Evolutionary conservation across 2,797 vertebrate genomes (phyloP).

Genomic region (Anguilla anguilla): DNA sequence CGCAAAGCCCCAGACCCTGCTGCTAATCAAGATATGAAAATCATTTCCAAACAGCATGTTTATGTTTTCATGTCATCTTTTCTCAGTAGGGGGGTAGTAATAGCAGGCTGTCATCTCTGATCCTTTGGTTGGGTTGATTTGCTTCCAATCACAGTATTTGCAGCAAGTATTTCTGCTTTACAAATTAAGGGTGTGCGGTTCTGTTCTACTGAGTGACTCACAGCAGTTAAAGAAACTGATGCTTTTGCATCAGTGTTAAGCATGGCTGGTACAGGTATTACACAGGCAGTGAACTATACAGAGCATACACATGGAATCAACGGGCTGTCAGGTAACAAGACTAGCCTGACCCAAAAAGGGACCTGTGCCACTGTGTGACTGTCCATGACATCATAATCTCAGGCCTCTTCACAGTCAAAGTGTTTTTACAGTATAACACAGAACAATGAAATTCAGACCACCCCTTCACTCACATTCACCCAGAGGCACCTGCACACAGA

Average conservation of each 20-base stretch:
- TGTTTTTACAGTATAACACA: too few species aligned
- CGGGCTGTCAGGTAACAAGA: not conserved
- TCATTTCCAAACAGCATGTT: slow-evolving; percentile 4
- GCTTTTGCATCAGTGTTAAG: not conserved
- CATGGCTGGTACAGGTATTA: not conserved
- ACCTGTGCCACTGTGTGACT: not conserved
- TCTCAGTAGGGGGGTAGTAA: not conserved
- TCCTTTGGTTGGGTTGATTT: not conserved
- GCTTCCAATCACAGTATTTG: not conserved
- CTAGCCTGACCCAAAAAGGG: not conserved
- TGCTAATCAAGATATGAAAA: slow-evolving; percentile 5
- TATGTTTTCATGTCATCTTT: slow-evolving; percentile 5
- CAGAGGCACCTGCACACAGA: not conserved
- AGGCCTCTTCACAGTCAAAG: not conserved
- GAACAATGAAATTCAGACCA: too few species aligned
- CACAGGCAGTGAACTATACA: not conserved
- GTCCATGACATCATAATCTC: not conserved
- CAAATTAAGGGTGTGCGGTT: not conserved
- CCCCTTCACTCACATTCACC: not conserved
- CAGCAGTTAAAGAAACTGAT: not conserved
- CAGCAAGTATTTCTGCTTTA: not conserved
- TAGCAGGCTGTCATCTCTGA: not conserved
- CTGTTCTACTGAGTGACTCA: not conserved
- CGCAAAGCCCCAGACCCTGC: not conserved
- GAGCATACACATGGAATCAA: not conserved